Base-by-base conservation (phyloP, 2,888 invertebrate species). In the Conistra vaccinii region DNA sequence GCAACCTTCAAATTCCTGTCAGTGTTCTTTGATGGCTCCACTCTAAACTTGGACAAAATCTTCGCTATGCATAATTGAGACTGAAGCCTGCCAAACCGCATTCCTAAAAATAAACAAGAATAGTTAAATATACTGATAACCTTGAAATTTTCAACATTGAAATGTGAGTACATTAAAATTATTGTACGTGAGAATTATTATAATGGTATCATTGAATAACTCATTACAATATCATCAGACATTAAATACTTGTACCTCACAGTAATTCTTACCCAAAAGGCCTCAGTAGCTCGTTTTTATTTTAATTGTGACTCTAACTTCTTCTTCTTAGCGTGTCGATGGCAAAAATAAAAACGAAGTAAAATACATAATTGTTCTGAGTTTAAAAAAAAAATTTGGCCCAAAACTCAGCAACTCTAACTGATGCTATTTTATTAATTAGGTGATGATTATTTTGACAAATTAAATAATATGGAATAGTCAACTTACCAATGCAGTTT, bases 401-500 rank as follows among this genome's bases (percentile, higher is more conserved):
- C n/a, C n/a, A n/a, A n/a, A n/a, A n/a, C n/a, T n/a, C n/a, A n/a
- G n/a, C n/a, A n/a, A 20, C 7, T 23, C 20, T 6, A 7, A 3
- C 7, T 48, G 48, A 20, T 48, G 35, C 48, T 48, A 23, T 48
- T 48, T 48, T 48, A 45, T 45, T 45, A 45, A 45, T 45, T 45
- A 14, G 0, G 35, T 39, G 35, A 39, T 9, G 9, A 39, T 9
- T 1, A 45, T 45, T 45, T 45, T 20, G 45, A 5, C 17, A 48
- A 20, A 20, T n/a, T n/a, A 17, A 20, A 48, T 20, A 48, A 4
- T 2, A 48, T 23, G n/a, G n/a, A 29, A 45, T 35, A 17, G n/a
- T 26, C n/a, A 51, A 87, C 91, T 29, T 2, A 95, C 95, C 95
- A 3, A 95, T 94, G 78, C 95, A 96, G 75, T 94, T 93, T 67